A percentile compares a stretch with the other conserved stretches of the same genome.
Evolutionary conservation across 2,888 invertebrate species (phyloP).

Genomic region (Drosophila anomelani): DNA sequence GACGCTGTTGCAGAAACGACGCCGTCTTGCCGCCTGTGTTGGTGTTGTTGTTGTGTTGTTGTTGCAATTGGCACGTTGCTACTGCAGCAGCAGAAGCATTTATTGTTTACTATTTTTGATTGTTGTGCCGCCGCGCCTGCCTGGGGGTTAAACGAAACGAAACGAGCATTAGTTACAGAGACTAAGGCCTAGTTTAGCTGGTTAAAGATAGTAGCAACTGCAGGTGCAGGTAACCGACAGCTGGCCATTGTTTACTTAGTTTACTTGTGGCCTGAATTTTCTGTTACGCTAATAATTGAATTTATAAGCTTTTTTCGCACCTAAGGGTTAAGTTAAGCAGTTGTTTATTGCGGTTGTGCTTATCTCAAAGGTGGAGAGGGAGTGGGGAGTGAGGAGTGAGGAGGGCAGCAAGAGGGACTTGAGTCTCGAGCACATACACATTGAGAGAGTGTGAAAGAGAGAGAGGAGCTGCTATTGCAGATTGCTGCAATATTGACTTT

Average conservation of each 20-base stretch:
- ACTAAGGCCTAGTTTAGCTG: not conserved
- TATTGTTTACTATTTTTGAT: not conserved
- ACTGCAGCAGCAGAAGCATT: conserved; percentile 22
- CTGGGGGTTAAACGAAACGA: conserved; percentile 9
- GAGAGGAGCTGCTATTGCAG: conserved; percentile 12
- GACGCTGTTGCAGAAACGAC: conserved; percentile 76
- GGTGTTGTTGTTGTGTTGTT: conserved; percentile 19
- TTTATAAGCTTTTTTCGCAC: not conserved
- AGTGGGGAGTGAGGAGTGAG: not conserved
- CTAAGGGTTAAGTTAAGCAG: conserved; percentile 19
- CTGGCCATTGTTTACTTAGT: not conserved
- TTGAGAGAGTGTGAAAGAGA: not conserved
- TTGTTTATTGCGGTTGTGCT: conserved; percentile 15
- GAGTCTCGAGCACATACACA: too few species aligned
- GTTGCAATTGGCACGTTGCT: conserved; percentile 28
- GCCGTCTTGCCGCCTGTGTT: conserved; percentile 66
- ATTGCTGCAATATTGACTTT: conserved; percentile 54
- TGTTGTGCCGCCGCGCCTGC: not conserved
- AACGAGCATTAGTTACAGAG: not conserved
- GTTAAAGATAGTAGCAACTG: not conserved
- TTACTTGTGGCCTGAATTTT: not conserved
- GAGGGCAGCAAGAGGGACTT: not conserved
- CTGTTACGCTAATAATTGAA: conserved; percentile 1
- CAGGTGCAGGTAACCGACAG: not conserved
- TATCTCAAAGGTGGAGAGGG: not conserved